A percentile compares a stretch with the other conserved stretches of the same genome.
Conservation (phyloP, 2,113 vertebrate species). For the Acrocephalus arundinaceus region DNA sequence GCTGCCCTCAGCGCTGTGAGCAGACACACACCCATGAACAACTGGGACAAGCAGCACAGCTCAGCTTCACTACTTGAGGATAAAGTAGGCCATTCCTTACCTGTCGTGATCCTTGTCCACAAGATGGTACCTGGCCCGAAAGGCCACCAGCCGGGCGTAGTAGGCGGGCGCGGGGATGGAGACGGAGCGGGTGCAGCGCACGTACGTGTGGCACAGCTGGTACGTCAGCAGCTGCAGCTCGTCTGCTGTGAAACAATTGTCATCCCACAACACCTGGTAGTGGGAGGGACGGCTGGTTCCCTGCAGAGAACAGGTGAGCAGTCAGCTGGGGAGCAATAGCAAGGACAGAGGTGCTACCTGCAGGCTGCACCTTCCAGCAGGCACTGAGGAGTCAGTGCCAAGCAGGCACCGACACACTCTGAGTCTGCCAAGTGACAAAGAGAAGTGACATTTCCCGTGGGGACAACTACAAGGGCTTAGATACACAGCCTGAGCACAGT, state of each 20-base stretch:
- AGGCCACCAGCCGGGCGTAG: conserved; percentile 95
- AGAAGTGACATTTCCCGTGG: background rate
- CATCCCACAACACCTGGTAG: conserved; percentile 98
- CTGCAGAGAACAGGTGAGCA: conserved; percentile 61
- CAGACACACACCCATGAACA: conserved; percentile 7
- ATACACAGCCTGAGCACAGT: background rate
- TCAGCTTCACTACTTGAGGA: background rate
- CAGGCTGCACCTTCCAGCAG: background rate
- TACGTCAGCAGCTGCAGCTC: conserved; percentile 97
- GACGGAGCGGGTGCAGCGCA: conserved; percentile 94
- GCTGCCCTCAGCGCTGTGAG: conserved; percentile 93
- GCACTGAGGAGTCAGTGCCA: background rate
- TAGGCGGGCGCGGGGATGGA: conserved; percentile 97
- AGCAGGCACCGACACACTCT: background rate
- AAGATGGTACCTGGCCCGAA: conserved; percentile 94
- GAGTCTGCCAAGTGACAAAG: background rate
- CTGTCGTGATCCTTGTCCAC: conserved; percentile 99
- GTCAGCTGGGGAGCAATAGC: background rate
- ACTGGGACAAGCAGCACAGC: background rate
- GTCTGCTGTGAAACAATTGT: conserved; percentile 97
- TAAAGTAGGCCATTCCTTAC: conserved; percentile 55
- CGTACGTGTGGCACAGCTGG: conserved; percentile 98
- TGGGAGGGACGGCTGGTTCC: conserved; percentile 98
- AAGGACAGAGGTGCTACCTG: background rate
- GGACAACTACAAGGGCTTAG: background rate